Evolutionary conservation across 2,113 vertebrate species (phyloP).

Genomic region (Saguinus midas): DNA sequence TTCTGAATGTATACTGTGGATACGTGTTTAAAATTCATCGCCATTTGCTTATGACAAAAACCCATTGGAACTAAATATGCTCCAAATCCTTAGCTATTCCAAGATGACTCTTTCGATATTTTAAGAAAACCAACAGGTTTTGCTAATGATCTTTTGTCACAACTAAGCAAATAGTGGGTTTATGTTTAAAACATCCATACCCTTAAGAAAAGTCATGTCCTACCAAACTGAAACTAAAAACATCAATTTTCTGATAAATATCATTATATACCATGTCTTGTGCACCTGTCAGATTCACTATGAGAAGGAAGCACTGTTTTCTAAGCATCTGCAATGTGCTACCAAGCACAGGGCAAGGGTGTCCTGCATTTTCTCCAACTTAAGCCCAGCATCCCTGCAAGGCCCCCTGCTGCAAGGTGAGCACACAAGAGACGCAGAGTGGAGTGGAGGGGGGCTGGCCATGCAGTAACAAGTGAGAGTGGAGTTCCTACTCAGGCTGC

Average conservation of each 20-base stretch:
- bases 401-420: too few relatives aligned
- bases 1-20: neutral
- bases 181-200: neutral
- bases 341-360: accelerated
- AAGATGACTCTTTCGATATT: neutral
- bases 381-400: neutral
- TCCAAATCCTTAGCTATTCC: neutral
- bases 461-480: neutral
- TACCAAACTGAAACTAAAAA: neutral
- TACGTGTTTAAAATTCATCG: neutral
- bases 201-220: neutral
- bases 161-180: neutral
- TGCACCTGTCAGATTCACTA: too few relatives aligned
- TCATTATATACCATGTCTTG: neutral
- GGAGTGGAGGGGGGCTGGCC: too few relatives aligned
- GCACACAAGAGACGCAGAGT: neutral
- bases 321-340: accelerated
- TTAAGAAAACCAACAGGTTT: neutral
- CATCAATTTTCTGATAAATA: neutral
- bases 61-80: neutral
- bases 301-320: too few relatives aligned
- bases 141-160: neutral
- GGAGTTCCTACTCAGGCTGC: too few relatives aligned
- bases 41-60: neutral
- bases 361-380: neutral